These are phyloP conservation scores for Drosophila ananassae DNA, from an alignment of 1,140 invertebrate genomes.

Conservation along the genomic window DNA sequence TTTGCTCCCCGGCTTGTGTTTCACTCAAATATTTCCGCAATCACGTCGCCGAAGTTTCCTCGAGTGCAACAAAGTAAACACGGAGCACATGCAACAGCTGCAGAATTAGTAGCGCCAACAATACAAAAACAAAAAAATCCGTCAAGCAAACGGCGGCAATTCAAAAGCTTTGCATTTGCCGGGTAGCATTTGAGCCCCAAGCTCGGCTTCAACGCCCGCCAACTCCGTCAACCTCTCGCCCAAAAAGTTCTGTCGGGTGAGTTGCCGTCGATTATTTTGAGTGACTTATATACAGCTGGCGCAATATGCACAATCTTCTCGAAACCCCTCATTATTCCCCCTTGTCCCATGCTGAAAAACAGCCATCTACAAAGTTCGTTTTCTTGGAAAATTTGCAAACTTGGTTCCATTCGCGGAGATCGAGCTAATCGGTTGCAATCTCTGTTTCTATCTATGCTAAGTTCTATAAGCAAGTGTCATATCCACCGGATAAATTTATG, in stretches of 20 bases:
- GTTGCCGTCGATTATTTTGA: constrained; percentile 23
- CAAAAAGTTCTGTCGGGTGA: constrained; percentile 26
- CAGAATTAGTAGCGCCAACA: constrained; percentile 28
- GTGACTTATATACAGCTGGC: constrained; percentile 39
- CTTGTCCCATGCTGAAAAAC: not conserved
- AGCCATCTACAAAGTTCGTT: constrained; percentile 16
- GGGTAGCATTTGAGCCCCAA: constrained; percentile 39
- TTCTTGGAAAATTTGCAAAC: constrained; percentile 36
- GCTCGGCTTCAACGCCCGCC: constrained; percentile 32
- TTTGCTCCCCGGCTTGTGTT: not conserved
- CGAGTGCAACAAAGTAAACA: constrained; percentile 27
- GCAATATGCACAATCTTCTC: constrained; percentile 35
- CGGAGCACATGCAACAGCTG: constrained; percentile 64
- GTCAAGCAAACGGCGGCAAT: constrained; percentile 10
- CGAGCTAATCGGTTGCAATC: constrained; percentile 35
- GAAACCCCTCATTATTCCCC: not conserved
- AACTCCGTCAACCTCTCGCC: not conserved
- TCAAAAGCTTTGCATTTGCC: constrained; percentile 32
- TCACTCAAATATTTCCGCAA: constrained; percentile 1
- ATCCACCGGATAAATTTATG: not conserved
- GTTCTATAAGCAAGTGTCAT: not conserved
- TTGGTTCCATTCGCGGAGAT: constrained; percentile 17
- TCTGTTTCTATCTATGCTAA: constrained; percentile 24
- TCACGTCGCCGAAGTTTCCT: constrained; percentile 5
- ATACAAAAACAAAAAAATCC: not conserved